A percentile compares a stretch with the other conserved stretches of the same genome.
Evolutionary conservation across 2,888 invertebrate genomes (phyloP).

Genomic region (Pachycephus smyrnensis): DNA sequence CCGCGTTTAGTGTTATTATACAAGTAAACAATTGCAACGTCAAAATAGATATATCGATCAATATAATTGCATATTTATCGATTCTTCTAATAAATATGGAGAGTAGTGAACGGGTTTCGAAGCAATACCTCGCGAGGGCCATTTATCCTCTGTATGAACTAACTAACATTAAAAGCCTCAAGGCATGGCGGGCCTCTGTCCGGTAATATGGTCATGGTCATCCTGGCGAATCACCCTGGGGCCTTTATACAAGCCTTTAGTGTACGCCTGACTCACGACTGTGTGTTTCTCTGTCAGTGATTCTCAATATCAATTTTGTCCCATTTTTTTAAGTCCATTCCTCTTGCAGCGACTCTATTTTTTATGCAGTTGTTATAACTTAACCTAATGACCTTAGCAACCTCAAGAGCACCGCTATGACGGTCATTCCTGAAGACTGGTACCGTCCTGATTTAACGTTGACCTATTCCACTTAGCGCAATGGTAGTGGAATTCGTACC

Average conservation of each 20-base stretch:
- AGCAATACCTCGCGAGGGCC: background rate
- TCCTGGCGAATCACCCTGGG: conserved; percentile 62
- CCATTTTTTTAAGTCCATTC: background rate
- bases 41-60: background rate
- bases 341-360: background rate
- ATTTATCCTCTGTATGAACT: background rate
- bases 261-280: conserved; percentile 50
- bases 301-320: conserved; percentile 38
- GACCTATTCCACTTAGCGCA: background rate
- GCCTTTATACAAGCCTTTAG: conserved; percentile 48
- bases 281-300: conserved; percentile 40
- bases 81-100: background rate
- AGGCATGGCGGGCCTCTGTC: conserved; percentile 55
- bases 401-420: background rate
- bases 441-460: background rate
- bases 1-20: background rate
- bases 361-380: background rate
- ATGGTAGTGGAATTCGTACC: background rate
- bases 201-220: conserved; percentile 64
- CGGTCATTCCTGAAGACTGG: background rate
- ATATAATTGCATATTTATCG: background rate
- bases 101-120: background rate
- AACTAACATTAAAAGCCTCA: background rate
- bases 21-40: background rate
- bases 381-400: background rate